Base-by-base conservation (phyloP, 2,797 vertebrate genomes). In the Pempheris klunzingeri region DNA sequence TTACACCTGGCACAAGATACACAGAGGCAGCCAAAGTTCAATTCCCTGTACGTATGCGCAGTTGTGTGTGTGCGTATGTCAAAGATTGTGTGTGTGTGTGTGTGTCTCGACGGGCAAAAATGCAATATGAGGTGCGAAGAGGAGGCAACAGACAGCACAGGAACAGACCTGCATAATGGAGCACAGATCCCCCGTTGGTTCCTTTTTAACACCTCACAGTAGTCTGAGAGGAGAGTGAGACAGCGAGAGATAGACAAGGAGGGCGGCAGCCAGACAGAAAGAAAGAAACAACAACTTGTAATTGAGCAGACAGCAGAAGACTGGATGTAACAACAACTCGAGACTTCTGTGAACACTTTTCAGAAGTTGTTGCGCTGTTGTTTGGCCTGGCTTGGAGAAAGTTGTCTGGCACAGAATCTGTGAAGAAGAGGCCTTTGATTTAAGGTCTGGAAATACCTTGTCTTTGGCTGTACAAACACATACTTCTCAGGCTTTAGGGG, bases 61-160 rank as follows among this genome's bases (percentile, higher is more conserved):
- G 6, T 18, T 75, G 60, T 81, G 77, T 69, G 61, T 58, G 71
- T 46, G 67, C 63, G 30, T 46, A 64, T 66, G 77, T 87, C 58
- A 41, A 55, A 62, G 71, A 44, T 17, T 52, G 72, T 54, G 72
- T 70, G 30, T 24, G 39, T n/a, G 60, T 39, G 80, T 52, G 76
- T 72, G 71, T 28, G 77, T 89, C 92, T 95, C 92, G 81, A 92
- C 81, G 95, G 92, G 95, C 95, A 96, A 95, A 91, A 95, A 98
- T 94, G 96, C 97, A 97, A 98, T 98, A 94, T 94, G 96, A 99
- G 97, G 98, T 98, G 98, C 95, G 96, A 99, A 98, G 95, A 95
- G 93, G 95, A 94, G 87, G 94, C 91, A 95, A 93, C 96, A 96
- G 95, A 92, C 95, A 88, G 92, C 95, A 90, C 96, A 97, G 97